phyloP scores from a whole-genome alignment of 53 echinoderm and acorn worm genomes.

The Holothuria leucospilota region DNA sequence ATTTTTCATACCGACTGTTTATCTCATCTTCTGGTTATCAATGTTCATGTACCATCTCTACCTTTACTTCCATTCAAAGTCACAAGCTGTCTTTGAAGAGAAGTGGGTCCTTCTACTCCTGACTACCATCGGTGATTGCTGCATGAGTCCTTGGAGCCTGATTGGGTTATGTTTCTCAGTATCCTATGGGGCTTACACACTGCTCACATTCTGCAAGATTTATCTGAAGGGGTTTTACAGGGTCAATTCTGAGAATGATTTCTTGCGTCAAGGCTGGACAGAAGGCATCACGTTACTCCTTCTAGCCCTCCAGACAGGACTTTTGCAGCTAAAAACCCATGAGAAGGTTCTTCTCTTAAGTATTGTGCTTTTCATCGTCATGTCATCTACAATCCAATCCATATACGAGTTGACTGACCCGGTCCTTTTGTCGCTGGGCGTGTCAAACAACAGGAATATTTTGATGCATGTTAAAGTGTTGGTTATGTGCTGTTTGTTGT shows the following conservation, averaged over 20 bases:
- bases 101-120: slow-evolving; percentile 81
- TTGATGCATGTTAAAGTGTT: slow-evolving; percentile 84
- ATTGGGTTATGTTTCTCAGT: slow-evolving; percentile 93
- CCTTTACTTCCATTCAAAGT: slow-evolving; percentile 73
- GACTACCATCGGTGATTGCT: slow-evolving; percentile 87
- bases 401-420: slow-evolving; percentile 93
- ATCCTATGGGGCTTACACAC: slow-evolving; percentile 83
- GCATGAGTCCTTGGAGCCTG: slow-evolving; percentile 93
- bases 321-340: slow-evolving; percentile 78
- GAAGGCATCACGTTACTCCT: slow-evolving; percentile 91
- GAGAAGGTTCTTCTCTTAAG: slow-evolving; percentile 90
- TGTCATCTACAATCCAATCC: slow-evolving; percentile 92
- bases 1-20: slow-evolving; percentile 85
- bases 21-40: slow-evolving; percentile 83
- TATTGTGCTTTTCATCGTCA: slow-evolving; percentile 88
- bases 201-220: slow-evolving; percentile 81
- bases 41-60: slow-evolving; percentile 83
- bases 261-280: slow-evolving; percentile 86
- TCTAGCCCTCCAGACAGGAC: slow-evolving; percentile 86
- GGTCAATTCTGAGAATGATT: slow-evolving; percentile 58
- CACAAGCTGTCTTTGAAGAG: slow-evolving; percentile 67
- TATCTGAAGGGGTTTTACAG: slow-evolving; percentile 86
- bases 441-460: slow-evolving; percentile 80
- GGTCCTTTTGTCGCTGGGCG: slow-evolving; percentile 79
- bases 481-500: slow-evolving; percentile 70